Conservation (phyloP, 2,888 invertebrate species). For the Psylliodes chrysocephalus region DNA sequence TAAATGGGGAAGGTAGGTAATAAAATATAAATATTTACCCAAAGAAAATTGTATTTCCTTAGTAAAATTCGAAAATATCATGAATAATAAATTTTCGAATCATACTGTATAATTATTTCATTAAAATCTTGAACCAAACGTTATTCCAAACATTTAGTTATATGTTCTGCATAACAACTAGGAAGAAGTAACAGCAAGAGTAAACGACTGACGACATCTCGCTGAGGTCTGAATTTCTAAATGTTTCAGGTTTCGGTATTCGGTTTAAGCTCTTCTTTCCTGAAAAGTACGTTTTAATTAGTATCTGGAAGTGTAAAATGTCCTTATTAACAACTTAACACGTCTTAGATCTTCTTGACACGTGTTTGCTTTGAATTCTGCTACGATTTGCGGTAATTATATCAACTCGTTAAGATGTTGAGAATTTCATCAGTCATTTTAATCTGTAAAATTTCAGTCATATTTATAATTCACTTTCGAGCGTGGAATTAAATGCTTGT, state of each 20-base stretch:
- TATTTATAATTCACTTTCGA: background rate
- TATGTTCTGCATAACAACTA: constrained; percentile 53
- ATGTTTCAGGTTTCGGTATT: constrained; percentile 15
- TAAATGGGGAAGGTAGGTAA: too few species aligned
- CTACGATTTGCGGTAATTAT: constrained; percentile 8
- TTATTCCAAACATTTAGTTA: background rate
- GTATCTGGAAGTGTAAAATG: constrained; percentile 41
- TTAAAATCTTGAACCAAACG: background rate
- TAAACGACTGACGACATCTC: background rate
- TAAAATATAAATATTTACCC: too few species aligned
- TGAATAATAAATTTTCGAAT: too few species aligned
- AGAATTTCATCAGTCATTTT: constrained; percentile 5
- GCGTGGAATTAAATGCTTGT: too few species aligned
- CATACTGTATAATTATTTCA: too few species aligned
- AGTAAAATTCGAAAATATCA: too few species aligned
- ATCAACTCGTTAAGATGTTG: constrained; percentile 7
- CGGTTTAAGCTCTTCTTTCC: constrained; percentile 38
- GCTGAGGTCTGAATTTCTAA: constrained; percentile 11
- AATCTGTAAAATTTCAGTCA: background rate
- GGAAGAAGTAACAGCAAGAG: constrained; percentile 24
- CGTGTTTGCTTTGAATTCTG: constrained; percentile 29
- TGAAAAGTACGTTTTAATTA: constrained; percentile 49
- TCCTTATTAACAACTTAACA: constrained; percentile 41
- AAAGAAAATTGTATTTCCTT: too few species aligned
- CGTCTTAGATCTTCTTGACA: constrained; percentile 30